These are phyloP conservation scores for Acanthoscelides obtectus DNA, from an alignment of 2,888 invertebrate genomes.

Conservation along the genomic window DNA sequence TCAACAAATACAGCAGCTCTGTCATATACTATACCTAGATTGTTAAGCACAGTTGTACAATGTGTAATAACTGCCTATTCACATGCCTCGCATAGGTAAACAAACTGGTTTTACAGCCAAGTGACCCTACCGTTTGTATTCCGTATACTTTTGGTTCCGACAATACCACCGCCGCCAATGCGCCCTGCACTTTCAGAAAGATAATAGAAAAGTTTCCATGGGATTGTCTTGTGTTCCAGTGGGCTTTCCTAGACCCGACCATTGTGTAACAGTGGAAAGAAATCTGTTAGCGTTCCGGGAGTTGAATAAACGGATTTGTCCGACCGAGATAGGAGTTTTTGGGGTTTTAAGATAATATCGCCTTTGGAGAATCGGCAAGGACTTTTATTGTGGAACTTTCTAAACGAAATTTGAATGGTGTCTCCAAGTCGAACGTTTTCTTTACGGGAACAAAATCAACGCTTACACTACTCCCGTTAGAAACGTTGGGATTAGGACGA, in stretches of 20 bases:
- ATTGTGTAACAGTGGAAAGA: not conserved
- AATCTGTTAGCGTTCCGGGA: not conserved
- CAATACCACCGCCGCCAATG: not conserved
- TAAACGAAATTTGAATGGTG: not conserved
- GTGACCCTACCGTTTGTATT: too few relatives aligned
- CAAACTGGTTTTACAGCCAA: too few relatives aligned
- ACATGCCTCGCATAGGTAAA: too few relatives aligned
- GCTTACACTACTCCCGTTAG: too few relatives aligned
- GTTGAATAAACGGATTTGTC: not conserved
- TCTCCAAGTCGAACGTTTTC: too few relatives aligned
- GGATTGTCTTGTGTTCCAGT: not conserved
- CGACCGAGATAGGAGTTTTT: not conserved
- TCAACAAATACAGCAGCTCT: too few relatives aligned
- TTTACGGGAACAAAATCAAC: too few relatives aligned
- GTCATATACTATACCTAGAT: too few relatives aligned
- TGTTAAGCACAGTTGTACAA: too few relatives aligned
- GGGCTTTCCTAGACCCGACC: not conserved
- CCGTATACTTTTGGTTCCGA: too few relatives aligned
- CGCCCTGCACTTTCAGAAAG: not conserved
- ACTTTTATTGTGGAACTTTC: not conserved
- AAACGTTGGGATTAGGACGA: too few relatives aligned
- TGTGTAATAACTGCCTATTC: too few relatives aligned
- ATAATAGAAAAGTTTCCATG: not conserved
- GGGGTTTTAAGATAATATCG: not conserved
- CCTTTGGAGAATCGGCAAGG: not conserved